phyloP scores from a whole-genome alignment of 2,797 vertebrate genomes.

The Gymnodraco acuticeps region DNA sequence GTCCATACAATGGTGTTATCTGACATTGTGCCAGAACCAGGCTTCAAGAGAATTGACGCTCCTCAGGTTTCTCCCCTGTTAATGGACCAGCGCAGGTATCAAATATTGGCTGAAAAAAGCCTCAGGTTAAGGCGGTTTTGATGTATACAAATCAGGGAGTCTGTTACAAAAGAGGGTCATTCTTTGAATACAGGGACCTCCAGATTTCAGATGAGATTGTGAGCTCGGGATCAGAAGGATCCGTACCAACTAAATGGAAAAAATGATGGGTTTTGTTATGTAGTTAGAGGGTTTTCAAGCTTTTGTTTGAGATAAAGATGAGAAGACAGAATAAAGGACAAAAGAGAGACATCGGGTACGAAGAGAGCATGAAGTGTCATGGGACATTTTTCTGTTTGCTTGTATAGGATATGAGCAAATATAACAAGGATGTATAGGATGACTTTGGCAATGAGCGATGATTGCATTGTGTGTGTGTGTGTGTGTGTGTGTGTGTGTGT shows the following conservation, averaged over 20 bases:
- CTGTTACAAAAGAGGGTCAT: constrained; percentile 32
- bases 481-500: constrained; percentile 6
- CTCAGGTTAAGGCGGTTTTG: constrained; percentile 39
- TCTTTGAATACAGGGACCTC: constrained; percentile 22
- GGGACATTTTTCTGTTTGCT: constrained; percentile 17
- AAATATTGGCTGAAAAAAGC: constrained; percentile 36
- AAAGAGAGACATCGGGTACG: not conserved
- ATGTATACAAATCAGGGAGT: constrained; percentile 38
- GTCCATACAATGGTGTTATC: constrained; percentile 42
- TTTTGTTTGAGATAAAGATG: constrained; percentile 13
- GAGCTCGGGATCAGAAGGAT: constrained; percentile 39
- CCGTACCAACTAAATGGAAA: constrained; percentile 32
- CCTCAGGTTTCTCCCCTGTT: constrained; percentile 53
- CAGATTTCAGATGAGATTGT: constrained; percentile 50
- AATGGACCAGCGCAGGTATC: constrained; percentile 28
- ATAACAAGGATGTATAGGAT: not conserved
- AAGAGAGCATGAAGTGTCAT: not conserved
- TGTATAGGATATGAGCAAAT: not conserved
- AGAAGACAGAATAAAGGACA: constrained; percentile 21
- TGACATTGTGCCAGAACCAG: constrained; percentile 35
- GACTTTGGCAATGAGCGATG: not conserved
- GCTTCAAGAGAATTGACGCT: constrained; percentile 28
- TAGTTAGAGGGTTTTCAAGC: not conserved
- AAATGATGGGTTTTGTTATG: constrained; percentile 28
- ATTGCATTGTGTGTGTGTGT: constrained; percentile 1